A percentile compares a stretch with the other conserved stretches of the same genome.
phyloP scores from a whole-genome alignment of 2,113 vertebrate species.

The Haemorhous mexicanus region DNA sequence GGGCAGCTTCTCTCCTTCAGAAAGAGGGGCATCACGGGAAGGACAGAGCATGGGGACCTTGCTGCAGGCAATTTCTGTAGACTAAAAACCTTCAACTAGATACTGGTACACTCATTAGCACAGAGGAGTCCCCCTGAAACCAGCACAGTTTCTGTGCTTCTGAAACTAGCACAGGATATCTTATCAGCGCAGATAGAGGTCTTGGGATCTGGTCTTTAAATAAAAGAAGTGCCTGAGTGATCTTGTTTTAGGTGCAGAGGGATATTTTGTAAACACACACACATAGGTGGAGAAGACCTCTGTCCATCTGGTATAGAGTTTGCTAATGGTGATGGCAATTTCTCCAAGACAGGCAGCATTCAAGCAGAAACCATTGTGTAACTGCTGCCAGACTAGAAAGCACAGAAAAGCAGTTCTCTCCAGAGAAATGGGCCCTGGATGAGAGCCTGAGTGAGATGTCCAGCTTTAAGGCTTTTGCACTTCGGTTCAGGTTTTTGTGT shows the following conservation, averaged over 20 bases:
- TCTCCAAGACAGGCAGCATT: background rate
- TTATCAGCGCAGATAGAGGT: background rate
- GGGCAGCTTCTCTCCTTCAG: background rate
- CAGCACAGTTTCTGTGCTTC: conserved; percentile 1
- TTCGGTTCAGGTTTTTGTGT: background rate
- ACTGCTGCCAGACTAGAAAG: background rate
- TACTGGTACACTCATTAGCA: background rate
- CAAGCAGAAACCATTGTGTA: background rate
- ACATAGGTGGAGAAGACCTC: background rate
- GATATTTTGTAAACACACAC: background rate
- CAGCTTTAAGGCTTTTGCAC: background rate
- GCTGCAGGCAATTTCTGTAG: conserved; percentile 11
- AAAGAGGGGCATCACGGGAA: background rate
- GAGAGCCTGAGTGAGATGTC: background rate
- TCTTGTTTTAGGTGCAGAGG: background rate
- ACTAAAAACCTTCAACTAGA: background rate
- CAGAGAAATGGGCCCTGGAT: background rate
- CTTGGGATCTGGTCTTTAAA: background rate
- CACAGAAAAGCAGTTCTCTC: background rate
- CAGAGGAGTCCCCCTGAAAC: conserved; percentile 10
- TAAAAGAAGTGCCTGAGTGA: background rate
- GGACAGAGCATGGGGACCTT: background rate
- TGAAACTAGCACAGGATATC: background rate
- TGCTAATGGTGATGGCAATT: background rate
- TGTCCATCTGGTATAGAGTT: background rate